Conservation (phyloP, 1,140 invertebrate species). For the Diorhabda elongata region DNA sequence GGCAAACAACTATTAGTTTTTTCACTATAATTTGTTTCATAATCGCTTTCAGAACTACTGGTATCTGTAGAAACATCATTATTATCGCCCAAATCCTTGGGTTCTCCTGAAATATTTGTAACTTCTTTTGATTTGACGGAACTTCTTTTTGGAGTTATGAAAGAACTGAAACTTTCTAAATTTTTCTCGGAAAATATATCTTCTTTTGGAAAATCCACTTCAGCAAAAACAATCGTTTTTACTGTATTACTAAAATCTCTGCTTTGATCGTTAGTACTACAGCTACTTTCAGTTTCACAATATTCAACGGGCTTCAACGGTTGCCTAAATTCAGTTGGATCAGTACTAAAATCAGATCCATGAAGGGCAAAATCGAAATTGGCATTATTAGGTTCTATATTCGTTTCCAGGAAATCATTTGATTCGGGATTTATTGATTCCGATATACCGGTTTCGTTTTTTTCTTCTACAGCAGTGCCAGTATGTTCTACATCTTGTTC, state of each 20-base stretch:
- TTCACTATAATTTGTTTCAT: slow-evolving; percentile 23
- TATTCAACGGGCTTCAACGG: slow-evolving; percentile 23
- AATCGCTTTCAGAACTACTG: slow-evolving; percentile 39
- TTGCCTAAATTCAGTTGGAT: slow-evolving; percentile 24
- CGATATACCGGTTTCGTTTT: neutral
- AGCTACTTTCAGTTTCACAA: slow-evolving; percentile 40
- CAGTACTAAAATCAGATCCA: slow-evolving; percentile 34
- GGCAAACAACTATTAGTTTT: slow-evolving; percentile 28
- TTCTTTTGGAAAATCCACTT: slow-evolving; percentile 38
- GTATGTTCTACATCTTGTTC: slow-evolving; percentile 1
- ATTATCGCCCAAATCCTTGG: neutral
- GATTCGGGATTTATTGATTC: slow-evolving; percentile 15
- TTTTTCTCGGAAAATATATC: slow-evolving; percentile 33
- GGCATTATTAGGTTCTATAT: slow-evolving; percentile 17
- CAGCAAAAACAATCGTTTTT: slow-evolving; percentile 36
- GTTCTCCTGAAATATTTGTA: slow-evolving; percentile 8
- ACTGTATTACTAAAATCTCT: slow-evolving; percentile 23
- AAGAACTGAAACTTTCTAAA: slow-evolving; percentile 36
- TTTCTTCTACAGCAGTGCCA: neutral
- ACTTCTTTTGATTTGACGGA: slow-evolving; percentile 15
- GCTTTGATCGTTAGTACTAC: slow-evolving; percentile 33
- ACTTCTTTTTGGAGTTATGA: slow-evolving; percentile 32
- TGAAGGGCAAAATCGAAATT: slow-evolving; percentile 39
- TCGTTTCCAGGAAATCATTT: slow-evolving; percentile 35
- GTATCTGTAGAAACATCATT: slow-evolving; percentile 20